Evolutionary conservation across 2,888 invertebrate species (phyloP).

Genomic region (Prosopocoilus inquinatus): DNA sequence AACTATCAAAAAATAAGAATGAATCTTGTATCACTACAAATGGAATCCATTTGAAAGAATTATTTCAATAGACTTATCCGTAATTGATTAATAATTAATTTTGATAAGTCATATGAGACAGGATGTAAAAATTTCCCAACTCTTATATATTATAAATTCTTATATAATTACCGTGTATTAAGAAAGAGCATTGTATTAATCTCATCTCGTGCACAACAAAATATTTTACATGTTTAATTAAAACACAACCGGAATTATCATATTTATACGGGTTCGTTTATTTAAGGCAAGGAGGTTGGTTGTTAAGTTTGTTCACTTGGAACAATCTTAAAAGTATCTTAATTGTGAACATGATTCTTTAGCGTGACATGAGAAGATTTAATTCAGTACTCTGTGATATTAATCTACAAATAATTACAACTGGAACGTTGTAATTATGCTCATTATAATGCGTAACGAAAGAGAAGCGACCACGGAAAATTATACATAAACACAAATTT

Average conservation of each 20-base stretch:
- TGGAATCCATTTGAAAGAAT: no score
- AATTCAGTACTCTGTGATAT: conserved; percentile 45
- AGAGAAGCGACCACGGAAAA: conserved; percentile 30
- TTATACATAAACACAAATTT: conserved; percentile 16
- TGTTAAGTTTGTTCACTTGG: conserved; percentile 38
- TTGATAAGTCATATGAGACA: no score
- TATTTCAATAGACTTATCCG: no score
- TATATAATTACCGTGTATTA: no score
- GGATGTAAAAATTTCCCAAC: no score
- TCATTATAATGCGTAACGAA: conserved; percentile 47
- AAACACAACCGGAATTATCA: conserved; percentile 11
- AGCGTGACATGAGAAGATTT: conserved; percentile 42
- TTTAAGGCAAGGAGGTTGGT: conserved; percentile 12
- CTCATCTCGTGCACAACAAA: no score
- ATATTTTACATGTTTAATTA: no score
- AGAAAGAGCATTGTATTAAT: no score
- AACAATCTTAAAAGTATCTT: conserved; percentile 49
- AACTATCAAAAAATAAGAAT: no score
- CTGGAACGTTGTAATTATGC: conserved; percentile 46
- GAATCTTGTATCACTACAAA: no score
- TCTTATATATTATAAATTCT: no score
- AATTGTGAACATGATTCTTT: conserved; percentile 28
- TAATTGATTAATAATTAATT: no score
- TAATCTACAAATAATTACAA: conserved; percentile 49
- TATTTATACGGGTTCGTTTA: conserved; percentile 17